Percentiles rank a stretch among this genome's conserved stretches.
Evolutionary conservation across 2,113 vertebrate genomes (phyloP).

Genomic region (Osmerus eperlanus): DNA sequence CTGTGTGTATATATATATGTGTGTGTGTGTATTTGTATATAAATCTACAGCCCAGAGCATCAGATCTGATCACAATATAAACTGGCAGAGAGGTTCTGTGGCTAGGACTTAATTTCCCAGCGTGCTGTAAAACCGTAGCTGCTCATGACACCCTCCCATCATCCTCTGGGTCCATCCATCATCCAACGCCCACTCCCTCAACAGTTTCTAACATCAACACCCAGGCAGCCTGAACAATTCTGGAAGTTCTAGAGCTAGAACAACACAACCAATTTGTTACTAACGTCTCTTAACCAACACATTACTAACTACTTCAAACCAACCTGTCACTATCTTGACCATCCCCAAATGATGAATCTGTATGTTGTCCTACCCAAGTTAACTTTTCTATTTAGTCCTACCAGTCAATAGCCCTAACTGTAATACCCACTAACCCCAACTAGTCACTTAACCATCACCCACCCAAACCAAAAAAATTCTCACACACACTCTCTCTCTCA

Average conservation of each 20-base stretch:
- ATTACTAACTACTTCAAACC: too few relatives aligned
- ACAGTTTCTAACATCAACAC: constrained; percentile 53
- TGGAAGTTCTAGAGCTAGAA: constrained; percentile 66
- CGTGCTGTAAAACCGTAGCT: too few relatives aligned
- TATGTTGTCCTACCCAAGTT: too few relatives aligned
- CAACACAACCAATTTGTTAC: constrained; percentile 51
- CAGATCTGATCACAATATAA: too few relatives aligned
- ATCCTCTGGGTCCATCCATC: not conserved
- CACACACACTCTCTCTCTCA: not conserved
- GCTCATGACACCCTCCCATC: too few relatives aligned
- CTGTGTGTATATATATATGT: constrained; percentile 24
- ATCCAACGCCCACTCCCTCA: constrained; percentile 32
- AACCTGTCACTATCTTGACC: too few relatives aligned
- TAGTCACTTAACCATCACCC: not conserved
- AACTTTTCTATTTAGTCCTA: too few relatives aligned
- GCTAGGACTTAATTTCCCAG: constrained; percentile 48
- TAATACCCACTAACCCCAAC: too few relatives aligned
- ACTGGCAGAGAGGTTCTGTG: constrained; percentile 71
- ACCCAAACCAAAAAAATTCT: constrained; percentile 67
- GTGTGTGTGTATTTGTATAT: too few relatives aligned
- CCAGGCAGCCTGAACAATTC: constrained; percentile 62
- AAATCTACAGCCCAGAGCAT: too few relatives aligned
- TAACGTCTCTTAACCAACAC: too few relatives aligned
- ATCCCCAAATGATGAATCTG: too few relatives aligned
- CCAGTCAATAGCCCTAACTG: not conserved